Base-by-base conservation (phyloP, 2,888 invertebrate genomes). In the Priocnemis perturbator region DNA sequence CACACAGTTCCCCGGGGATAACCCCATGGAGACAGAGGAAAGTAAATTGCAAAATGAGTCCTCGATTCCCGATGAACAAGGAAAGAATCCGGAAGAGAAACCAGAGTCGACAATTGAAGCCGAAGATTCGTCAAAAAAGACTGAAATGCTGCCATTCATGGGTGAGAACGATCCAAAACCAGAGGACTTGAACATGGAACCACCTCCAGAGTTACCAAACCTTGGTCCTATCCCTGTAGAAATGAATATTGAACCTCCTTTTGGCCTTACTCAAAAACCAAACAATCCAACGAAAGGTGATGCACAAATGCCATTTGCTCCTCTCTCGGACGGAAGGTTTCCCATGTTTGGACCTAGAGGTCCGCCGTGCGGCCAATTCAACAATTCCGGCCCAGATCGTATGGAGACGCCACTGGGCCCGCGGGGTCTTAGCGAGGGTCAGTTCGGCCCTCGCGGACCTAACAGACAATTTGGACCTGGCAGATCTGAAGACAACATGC, bases 161-260 rank as follows among this genome's bases (percentile, higher is more conserved):
- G 86, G 85, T 0, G 86, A 85, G 56, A 87, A 86, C 64, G 88
- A 88, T 79, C 84, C 86, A 1, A 86, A 83, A 67, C 86, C 86
- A 2, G 85, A 86, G 65, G 88, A 88, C 61, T 68, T 87, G 26
- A 88, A 89, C 58, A 85, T 87, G 83, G 86, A 88, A 71, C 88
- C 87, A 20, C 87, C 87, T 2, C 86, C 87, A 7, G 87, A 88
- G 63, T 76, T 87, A 55, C 88, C 87, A 2, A 86, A 87, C 73
- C 76, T 86, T 19, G 85, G 85, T 2, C 83, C 85, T 2, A 75
- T 87, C n/a, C 71, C 76, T 7, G 71, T 77, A 17, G 60, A 65
- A 1, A n/a, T 58, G 23, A 21, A 59, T 14, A 66, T 20, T 7
- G 67, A 69, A 20, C n/a, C 37, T 37, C 37, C 58, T 45, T 48